phyloP scores from a whole-genome alignment of 2,888 invertebrate species.

The Pachydiplax longipennis region DNA sequence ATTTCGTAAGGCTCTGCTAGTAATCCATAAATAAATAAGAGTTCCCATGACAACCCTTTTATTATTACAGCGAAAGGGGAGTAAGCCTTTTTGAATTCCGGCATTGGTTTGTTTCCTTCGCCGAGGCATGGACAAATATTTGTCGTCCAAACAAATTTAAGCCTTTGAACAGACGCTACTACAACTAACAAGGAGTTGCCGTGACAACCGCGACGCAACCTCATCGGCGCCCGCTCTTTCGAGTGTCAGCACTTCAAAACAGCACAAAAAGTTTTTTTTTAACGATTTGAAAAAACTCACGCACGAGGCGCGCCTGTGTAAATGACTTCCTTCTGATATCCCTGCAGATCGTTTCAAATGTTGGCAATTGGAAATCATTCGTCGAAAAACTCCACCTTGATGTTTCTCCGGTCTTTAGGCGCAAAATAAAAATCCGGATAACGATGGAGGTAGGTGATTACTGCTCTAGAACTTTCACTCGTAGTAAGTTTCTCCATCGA shows the following conservation, averaged over 20 bases:
- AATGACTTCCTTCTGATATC: neutral
- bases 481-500: no score
- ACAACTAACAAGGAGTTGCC: neutral
- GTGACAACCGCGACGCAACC: neutral
- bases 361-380: no score
- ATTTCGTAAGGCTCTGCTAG: neutral
- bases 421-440: no score
- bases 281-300: neutral
- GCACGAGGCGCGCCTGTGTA: neutral
- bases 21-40: neutral
- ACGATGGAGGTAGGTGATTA: no score
- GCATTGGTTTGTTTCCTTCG: neutral
- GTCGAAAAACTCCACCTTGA: no score
- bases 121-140: neutral
- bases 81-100: neutral
- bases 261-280: neutral
- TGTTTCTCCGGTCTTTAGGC: no score
- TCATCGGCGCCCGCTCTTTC: neutral
- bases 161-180: neutral
- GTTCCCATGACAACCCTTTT: neutral
- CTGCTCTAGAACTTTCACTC: no score
- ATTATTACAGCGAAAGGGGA: neutral
- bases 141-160: slow-evolving; percentile 12
- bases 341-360: no score
- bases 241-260: neutral